Evolutionary conservation across 2,113 vertebrate genomes (phyloP), one percentile per base, ranked within the genome.

Genomic region (Salvelinus namaycush): DNA sequence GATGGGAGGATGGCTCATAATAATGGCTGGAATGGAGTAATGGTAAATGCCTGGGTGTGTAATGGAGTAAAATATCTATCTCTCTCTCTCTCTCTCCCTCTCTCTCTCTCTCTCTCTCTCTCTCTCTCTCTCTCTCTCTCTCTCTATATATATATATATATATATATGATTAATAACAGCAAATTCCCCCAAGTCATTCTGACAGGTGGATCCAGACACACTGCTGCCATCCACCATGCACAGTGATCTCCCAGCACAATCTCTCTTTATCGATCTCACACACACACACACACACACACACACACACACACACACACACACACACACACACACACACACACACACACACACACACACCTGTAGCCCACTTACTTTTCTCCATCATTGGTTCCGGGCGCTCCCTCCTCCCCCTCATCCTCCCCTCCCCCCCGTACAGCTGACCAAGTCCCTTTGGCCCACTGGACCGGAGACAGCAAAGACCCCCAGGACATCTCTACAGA

Each of bases 371-470:
- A 95, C 83, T 92, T 93, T 71, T 94, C 90, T 84, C 94, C 84
- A 20, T 91, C 94, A 80, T 91, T 91, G 5, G 67, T 72, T 78
- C 20, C 29, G 48, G 64, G 48, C 16, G 83, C 87, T 39, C 92
- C 87, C 29, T 83, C 84, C 31, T 88, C 92, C 29, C 79, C 94
- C 20, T 92, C 95, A 0, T 92, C 94, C 79, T 86, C 90, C 4
- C 81, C 89, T 14, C 81, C 91, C 34, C 96, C 96, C n/a, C 96
- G 95, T 83, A 97, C 96, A 7, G 96, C 96, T 11, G 96, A 96
- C 97, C 96, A 98, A 0, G 97, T 97, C 97, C 97, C 97, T 74
- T 95, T 96, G 78, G 97, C 97, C 97, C 97, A 99, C 88, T 97
- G 96, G 82, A 99, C 94, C 0, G 96, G 97, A 62, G 96, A 99